Evolutionary conservation across 2,888 invertebrate species (phyloP).

Genomic region (Tribolium freemani): DNA sequence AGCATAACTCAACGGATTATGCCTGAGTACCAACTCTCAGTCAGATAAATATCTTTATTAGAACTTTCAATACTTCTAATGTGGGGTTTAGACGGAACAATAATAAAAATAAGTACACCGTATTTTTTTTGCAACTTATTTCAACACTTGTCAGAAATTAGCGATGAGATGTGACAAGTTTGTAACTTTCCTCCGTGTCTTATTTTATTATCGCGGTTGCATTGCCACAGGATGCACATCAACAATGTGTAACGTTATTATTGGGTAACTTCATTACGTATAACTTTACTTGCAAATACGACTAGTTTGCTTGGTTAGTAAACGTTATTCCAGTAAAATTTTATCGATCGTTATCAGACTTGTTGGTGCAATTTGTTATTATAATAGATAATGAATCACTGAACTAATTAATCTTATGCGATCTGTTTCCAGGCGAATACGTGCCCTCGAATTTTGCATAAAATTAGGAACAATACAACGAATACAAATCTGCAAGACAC

Average conservation of each 20-base stretch:
- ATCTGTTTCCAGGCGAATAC: slow-evolving; percentile 54
- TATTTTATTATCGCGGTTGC: too few relatives aligned
- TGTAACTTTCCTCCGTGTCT: too few relatives aligned
- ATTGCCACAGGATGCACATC: neutral
- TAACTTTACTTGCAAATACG: neutral
- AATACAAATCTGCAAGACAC: slow-evolving; percentile 56
- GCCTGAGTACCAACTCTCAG: too few relatives aligned
- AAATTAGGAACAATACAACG: slow-evolving; percentile 57
- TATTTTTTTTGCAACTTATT: too few relatives aligned
- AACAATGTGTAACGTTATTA: neutral
- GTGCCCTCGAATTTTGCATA: slow-evolving; percentile 58
- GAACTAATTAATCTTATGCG: neutral
- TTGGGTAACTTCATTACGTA: neutral
- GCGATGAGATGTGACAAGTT: too few relatives aligned
- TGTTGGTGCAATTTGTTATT: neutral
- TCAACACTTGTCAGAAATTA: too few relatives aligned
- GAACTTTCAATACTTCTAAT: too few relatives aligned
- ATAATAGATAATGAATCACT: neutral
- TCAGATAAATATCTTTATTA: too few relatives aligned
- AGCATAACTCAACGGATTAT: too few relatives aligned
- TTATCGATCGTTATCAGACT: neutral
- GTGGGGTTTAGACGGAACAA: too few relatives aligned
- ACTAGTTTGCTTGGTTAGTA: too few relatives aligned
- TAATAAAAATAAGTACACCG: too few relatives aligned
- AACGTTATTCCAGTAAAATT: neutral